Evolutionary conservation across 2,888 invertebrate species (phyloP), one percentile per base, ranked within the genome.

Genomic region (Cheilosia vernalis): DNA sequence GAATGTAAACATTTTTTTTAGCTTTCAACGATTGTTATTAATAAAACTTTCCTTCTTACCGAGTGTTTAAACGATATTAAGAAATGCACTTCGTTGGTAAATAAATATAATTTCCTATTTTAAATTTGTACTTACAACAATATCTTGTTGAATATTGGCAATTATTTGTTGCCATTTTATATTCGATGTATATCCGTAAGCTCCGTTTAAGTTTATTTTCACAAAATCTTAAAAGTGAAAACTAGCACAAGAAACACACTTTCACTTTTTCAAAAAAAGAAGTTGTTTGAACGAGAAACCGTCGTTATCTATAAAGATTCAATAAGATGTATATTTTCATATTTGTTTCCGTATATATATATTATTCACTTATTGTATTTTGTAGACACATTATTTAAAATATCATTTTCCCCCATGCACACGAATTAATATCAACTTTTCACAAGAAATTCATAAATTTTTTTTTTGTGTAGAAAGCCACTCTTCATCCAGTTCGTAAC

Each of bases 91-190:
- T 13, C 4, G 37, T 37, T 13, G 13, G 1, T 37, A 4, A 37
- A 30, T 42, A 19, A 21, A 4, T 33, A 2, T 9, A 9, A 33
- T 44, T 17, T 19, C 24, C 13, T 37, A 53, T n/a, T 21, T 30
- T 40, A 56, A 40, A 55, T 30, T 24, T n/a, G 9, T 87, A 92
- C 92, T 92, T 92, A 92, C 92, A 92, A 89, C 92, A 92, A 89
- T 92, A 92, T 89, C 92, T 89, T 55, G 92, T 92, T 69, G 92
- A 92, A 87, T 92, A 92, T 88, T 92, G 92, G 87, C 92, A 92
- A 89, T 92, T 92, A 88, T 90, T 88, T 87, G 88, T 87, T 78
- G 89, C 87, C 89, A 89, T 89, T 77, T 7, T 78, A 15, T 51
- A 55, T 30, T 40, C 63, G 19, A 30, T 19, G 33, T 60, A 58